A percentile compares a stretch with the other conserved stretches of the same genome.
Conservation (phyloP, 2,888 invertebrate genomes). For the Arrhopalites spinosus region DNA sequence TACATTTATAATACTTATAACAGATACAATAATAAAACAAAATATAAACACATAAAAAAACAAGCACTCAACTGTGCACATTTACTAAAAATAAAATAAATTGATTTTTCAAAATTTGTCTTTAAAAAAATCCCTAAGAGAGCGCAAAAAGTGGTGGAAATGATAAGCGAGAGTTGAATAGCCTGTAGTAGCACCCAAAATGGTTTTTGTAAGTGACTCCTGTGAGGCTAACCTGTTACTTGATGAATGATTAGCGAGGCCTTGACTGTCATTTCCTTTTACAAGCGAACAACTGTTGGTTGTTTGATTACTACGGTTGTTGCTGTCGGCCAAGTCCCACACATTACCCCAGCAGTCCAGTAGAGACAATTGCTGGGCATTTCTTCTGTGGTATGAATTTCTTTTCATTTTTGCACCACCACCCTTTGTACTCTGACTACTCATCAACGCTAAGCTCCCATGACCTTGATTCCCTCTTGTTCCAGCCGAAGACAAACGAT, state of each 20-base stretch:
- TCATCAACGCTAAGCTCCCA: constrained; percentile 28
- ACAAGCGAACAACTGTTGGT: constrained; percentile 39
- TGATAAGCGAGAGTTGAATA: constrained; percentile 17
- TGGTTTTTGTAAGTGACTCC: constrained; percentile 34
- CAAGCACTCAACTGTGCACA: background rate
- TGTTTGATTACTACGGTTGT: constrained; percentile 37
- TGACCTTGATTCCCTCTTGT: constrained; percentile 45
- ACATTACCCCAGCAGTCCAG: constrained; percentile 52
- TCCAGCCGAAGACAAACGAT: constrained; percentile 48
- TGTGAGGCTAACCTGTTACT: constrained; percentile 47
- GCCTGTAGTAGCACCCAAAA: no score
- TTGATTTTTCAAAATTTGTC: background rate
- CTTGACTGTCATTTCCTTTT: constrained; percentile 48
- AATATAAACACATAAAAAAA: background rate
- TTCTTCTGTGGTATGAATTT: constrained; percentile 55
- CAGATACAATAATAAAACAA: background rate
- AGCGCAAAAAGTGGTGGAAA: background rate
- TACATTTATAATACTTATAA: no score
- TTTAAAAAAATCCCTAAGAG: background rate
- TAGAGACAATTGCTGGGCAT: constrained; percentile 47
- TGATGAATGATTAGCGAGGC: constrained; percentile 43
- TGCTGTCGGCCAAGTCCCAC: constrained; percentile 50
- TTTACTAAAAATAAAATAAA: background rate
- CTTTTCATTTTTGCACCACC: constrained; percentile 52
- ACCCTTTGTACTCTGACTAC: constrained; percentile 55